Evolutionary conservation across 2,888 invertebrate genomes (phyloP).

Genomic region (Trissolcus japonicus): DNA sequence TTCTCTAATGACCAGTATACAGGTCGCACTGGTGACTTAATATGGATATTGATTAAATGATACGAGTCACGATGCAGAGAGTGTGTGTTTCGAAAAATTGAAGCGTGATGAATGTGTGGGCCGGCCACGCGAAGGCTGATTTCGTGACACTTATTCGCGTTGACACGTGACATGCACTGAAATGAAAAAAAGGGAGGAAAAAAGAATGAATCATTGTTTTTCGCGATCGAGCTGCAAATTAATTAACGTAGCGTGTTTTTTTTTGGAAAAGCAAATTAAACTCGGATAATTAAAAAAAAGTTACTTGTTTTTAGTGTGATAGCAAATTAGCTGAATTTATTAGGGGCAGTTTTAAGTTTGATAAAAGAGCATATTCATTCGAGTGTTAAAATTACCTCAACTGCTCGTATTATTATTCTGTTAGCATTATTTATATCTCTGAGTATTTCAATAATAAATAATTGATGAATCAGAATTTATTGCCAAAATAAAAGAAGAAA

Average conservation of each 20-base stretch:
- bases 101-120: constrained; percentile 40
- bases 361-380: too few species aligned
- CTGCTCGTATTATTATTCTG: too few species aligned
- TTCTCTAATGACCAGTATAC: constrained; percentile 24
- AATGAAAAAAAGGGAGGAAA: background rate
- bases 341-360: too few species aligned
- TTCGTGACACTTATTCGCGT: constrained; percentile 29
- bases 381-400: too few species aligned
- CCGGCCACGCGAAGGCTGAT: constrained; percentile 22
- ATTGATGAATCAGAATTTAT: too few species aligned
- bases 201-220: constrained; percentile 33
- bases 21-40: constrained; percentile 29
- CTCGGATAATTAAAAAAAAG: too few species aligned
- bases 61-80: constrained; percentile 32
- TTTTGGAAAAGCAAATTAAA: background rate
- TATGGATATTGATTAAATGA: constrained; percentile 48
- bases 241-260: background rate
- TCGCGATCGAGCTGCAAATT: background rate
- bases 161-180: constrained; percentile 15
- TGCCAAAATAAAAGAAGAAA: too few species aligned
- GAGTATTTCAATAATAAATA: too few species aligned
- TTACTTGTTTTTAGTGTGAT: too few species aligned
- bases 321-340: too few species aligned
- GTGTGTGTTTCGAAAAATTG: constrained; percentile 23
- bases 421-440: too few species aligned